phyloP scores from a whole-genome alignment of 2,797 vertebrate species.

The Poeciliopsis paucimaculata region DNA sequence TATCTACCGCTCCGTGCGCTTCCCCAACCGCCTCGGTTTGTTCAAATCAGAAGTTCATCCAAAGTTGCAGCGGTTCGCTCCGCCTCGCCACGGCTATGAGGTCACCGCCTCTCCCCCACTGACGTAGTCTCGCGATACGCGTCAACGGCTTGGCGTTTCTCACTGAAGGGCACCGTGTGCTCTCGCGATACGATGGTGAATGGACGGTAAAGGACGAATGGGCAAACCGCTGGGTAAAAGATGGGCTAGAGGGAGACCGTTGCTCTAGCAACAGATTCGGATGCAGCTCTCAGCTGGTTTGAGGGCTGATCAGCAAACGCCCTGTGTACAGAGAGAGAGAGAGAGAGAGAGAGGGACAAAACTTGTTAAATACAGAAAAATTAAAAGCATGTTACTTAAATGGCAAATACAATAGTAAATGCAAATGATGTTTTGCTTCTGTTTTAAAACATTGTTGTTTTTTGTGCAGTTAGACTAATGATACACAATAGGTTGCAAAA shows the following conservation, averaged over 20 bases:
- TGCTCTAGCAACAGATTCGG: constrained; percentile 66
- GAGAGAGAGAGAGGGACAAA: neutral
- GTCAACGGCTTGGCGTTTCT: accelerated
- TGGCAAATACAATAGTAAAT: neutral
- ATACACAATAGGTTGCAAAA: no score
- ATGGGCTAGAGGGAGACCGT: constrained; percentile 50
- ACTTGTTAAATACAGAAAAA: neutral
- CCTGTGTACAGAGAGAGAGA: constrained; percentile 1
- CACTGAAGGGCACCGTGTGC: accelerated
- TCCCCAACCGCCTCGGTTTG: constrained; percentile 64
- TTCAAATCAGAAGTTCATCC: constrained; percentile 83
- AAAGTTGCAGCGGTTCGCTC: constrained; percentile 80
- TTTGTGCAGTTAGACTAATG: neutral
- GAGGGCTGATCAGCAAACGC: constrained; percentile 20
- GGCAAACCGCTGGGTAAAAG: constrained; percentile 24
- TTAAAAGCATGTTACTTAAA: neutral
- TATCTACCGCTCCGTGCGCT: constrained; percentile 32
- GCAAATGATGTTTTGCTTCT: neutral
- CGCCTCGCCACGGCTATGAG: constrained; percentile 75
- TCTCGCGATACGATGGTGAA: constrained; percentile 53
- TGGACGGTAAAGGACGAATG: constrained; percentile 3
- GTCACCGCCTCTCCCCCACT: constrained; percentile 68
- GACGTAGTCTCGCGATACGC: constrained; percentile 72
- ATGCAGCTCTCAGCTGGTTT: constrained; percentile 17
- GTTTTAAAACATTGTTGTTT: neutral